phyloP scores from a whole-genome alignment of 2,797 vertebrate genomes.

The Cossypha dichroa region DNA sequence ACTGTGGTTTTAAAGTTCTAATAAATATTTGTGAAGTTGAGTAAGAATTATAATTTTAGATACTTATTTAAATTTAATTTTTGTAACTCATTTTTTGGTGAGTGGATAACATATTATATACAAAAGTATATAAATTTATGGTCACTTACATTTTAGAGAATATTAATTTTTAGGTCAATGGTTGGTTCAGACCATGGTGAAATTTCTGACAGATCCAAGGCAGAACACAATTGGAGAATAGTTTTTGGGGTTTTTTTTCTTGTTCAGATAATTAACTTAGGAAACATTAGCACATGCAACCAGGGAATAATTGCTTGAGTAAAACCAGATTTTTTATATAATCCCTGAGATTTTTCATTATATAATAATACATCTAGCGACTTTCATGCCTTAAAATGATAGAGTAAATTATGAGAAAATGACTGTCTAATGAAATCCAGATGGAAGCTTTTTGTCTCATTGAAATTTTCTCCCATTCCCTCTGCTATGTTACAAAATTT shows the following conservation, averaged over 20 bases:
- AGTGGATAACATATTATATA: background rate
- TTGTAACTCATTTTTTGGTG: background rate
- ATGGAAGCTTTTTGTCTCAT: background rate
- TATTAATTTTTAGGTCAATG: background rate
- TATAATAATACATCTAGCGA: background rate
- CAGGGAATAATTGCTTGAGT: background rate
- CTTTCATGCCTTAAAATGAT: background rate
- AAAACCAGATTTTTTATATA: background rate
- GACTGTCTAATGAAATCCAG: slow-evolving; percentile 13
- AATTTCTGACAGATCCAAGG: background rate
- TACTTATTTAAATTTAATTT: background rate
- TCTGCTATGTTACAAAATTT: background rate
- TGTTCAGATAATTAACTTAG: background rate
- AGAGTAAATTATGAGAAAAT: slow-evolving; percentile 6
- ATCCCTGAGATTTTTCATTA: background rate
- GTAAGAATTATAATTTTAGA: background rate
- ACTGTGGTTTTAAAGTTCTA: background rate
- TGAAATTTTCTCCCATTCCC: background rate
- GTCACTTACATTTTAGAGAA: background rate
- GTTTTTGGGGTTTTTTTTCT: background rate
- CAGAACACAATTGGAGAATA: background rate
- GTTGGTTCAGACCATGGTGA: background rate
- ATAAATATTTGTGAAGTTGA: background rate
- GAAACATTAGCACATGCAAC: background rate
- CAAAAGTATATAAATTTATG: background rate